These are phyloP conservation scores for Eupithecia insigniata DNA, from an alignment of 2,888 invertebrate species.

Conservation along the genomic window DNA sequence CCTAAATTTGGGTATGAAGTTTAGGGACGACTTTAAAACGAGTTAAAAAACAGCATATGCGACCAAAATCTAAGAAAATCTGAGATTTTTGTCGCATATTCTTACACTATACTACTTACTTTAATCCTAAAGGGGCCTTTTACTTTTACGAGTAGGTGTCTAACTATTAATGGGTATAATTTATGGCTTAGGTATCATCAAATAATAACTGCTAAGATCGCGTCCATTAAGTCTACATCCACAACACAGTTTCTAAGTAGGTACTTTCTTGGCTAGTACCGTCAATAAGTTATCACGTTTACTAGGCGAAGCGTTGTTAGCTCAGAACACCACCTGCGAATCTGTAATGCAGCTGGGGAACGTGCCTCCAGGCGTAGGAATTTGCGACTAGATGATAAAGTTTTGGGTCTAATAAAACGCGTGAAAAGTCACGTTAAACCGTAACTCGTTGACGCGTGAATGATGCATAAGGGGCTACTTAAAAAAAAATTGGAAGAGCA, in stretches of 20 bases:
- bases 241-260: slow-evolving; percentile 3
- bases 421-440: no score
- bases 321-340: slow-evolving; percentile 37
- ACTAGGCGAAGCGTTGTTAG: slow-evolving; percentile 34
- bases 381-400: background rate
- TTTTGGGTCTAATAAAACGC: background rate
- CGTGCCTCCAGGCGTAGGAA: background rate
- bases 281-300: slow-evolving; percentile 32
- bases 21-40: background rate
- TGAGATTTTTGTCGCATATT: background rate
- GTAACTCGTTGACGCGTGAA: no score
- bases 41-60: background rate
- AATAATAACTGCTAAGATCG: background rate
- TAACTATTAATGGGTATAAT: background rate
- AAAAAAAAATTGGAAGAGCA: no score
- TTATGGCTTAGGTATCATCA: background rate
- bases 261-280: slow-evolving; percentile 9
- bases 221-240: background rate
- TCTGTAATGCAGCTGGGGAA: slow-evolving; percentile 20
- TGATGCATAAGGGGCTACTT: no score
- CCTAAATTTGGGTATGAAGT: background rate
- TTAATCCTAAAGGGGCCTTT: background rate
- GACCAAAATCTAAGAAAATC: no score
- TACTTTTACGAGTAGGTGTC: background rate
- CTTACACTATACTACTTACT: background rate